Base-by-base conservation (phyloP, 2,888 invertebrate genomes). In the Spisula subtruncata region DNA sequence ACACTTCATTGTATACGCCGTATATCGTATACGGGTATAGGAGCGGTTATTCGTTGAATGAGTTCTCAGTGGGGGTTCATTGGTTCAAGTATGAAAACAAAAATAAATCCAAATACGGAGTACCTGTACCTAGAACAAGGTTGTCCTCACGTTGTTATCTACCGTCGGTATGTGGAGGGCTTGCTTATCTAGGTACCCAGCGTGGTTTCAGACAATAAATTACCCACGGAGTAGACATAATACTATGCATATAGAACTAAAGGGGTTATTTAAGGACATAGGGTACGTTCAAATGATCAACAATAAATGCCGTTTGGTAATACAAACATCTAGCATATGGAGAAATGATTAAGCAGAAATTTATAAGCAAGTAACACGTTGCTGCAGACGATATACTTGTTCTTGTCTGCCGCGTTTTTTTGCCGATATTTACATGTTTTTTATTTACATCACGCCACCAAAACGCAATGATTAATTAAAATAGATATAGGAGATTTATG, bases 231-330 rank as follows among this genome's bases (percentile, higher is more conserved):
- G 75, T 75, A 75, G 18, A 32, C 60, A 60, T 60, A 60, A 32
- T 14, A 75, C 16, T 35, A 35, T 5, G 75, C 32, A 32, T 35
- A 75, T 32, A 29, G 1, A 32, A 16, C 12, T 2, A 75, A n/a
- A 18, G 35, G 75, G 75, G 32, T 75, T 75, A 75, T 75, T 32
- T 75, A 32, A 75, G 75, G 75, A 75, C 75, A 35, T 41, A 8
- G 41, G 41, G 8, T 41, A 41, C 8, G 8, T 41, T 41, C 41
- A 32, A 35, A 14, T 75, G 18, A 25, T 32, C 75, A 32, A 32
- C 75, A 32, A 75, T 16, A 75, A 66, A 25, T 25, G 60, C 10
- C 60, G n/a, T 66, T 25, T 25, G 25, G 60, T 66, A 10, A 66
- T 25, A 25, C 25, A 66, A n/a, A 60, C 25, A 66, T 2, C 12